Conservation (phyloP, 2,888 invertebrate species). For the Geophilus truncorum region DNA sequence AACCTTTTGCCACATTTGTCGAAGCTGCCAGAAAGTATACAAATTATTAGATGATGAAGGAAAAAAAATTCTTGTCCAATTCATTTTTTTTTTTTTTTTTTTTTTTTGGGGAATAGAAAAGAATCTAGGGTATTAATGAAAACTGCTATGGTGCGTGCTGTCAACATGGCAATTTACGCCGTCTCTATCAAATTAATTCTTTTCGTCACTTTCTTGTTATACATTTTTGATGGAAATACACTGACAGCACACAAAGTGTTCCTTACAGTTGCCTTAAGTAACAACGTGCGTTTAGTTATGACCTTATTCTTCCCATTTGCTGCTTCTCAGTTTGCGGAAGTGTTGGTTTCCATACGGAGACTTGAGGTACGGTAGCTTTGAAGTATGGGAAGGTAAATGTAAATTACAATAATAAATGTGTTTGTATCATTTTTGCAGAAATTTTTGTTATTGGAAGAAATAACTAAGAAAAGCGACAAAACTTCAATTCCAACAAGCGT, state of each 20-base stretch:
- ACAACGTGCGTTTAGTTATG: slow-evolving; percentile 76
- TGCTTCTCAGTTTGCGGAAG: slow-evolving; percentile 73
- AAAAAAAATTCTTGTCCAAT: not conserved
- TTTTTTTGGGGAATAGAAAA: slow-evolving; percentile 57
- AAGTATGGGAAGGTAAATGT: too few species aligned
- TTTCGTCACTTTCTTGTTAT: slow-evolving; percentile 72
- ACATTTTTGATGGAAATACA: slow-evolving; percentile 60
- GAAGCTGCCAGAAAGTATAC: slow-evolving; percentile 66
- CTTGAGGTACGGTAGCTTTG: too few species aligned
- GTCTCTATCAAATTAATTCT: slow-evolving; percentile 74
- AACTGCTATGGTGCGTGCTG: slow-evolving; percentile 60
- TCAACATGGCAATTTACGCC: slow-evolving; percentile 61
- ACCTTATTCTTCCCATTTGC: slow-evolving; percentile 86
- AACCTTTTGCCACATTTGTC: slow-evolving; percentile 77
- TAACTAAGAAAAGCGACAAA: not conserved
- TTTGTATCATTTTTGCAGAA: slow-evolving; percentile 42
- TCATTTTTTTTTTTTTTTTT: not conserved
- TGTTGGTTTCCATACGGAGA: slow-evolving; percentile 66
- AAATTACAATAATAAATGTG: too few species aligned
- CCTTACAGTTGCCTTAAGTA: slow-evolving; percentile 84
- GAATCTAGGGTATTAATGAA: slow-evolving; percentile 63
- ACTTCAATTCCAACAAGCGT: not conserved
- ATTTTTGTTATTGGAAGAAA: slow-evolving; percentile 50
- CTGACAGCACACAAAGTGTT: slow-evolving; percentile 70
- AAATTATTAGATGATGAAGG: not conserved